These are phyloP conservation scores for Echeneis naucrates DNA, from an alignment of 2,797 vertebrate genomes.

Conservation along the genomic window DNA sequence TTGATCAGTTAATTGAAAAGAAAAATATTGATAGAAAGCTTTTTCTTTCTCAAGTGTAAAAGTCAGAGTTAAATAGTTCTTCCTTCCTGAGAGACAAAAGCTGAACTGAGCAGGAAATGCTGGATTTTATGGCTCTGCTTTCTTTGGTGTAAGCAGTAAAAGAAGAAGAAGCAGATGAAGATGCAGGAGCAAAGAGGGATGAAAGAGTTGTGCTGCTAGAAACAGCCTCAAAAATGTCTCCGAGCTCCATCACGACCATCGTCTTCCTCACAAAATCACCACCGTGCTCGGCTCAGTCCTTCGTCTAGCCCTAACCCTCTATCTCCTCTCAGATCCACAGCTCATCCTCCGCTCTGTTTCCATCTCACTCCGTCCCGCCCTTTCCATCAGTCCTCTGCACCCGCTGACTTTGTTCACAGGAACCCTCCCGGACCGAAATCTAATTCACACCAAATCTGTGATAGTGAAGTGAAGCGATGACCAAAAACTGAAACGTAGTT, in stretches of 20 bases:
- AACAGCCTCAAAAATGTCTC: background rate
- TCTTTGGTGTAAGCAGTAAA: background rate
- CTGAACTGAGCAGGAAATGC: background rate
- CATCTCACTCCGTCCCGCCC: constrained; percentile 24
- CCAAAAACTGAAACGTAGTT: too few relatives aligned
- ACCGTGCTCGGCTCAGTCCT: too few relatives aligned
- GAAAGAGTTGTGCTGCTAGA: too few relatives aligned
- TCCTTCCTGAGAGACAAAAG: background rate
- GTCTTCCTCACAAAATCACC: background rate
- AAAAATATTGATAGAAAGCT: background rate
- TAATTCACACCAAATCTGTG: background rate
- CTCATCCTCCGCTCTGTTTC: background rate
- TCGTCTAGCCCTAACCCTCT: too few relatives aligned
- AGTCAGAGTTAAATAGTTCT: background rate
- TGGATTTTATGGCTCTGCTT: background rate
- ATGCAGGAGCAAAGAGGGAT: too few relatives aligned
- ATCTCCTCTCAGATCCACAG: too few relatives aligned
- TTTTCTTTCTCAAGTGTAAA: background rate
- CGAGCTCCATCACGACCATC: background rate
- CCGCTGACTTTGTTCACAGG: background rate
- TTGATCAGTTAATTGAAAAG: background rate
- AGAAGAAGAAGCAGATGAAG: background rate
- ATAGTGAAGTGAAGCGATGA: background rate
- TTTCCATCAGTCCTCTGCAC: background rate
- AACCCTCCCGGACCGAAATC: background rate